Evolutionary conservation across 2,797 vertebrate species (phyloP).

Genomic region (Macropodus opercularis): DNA sequence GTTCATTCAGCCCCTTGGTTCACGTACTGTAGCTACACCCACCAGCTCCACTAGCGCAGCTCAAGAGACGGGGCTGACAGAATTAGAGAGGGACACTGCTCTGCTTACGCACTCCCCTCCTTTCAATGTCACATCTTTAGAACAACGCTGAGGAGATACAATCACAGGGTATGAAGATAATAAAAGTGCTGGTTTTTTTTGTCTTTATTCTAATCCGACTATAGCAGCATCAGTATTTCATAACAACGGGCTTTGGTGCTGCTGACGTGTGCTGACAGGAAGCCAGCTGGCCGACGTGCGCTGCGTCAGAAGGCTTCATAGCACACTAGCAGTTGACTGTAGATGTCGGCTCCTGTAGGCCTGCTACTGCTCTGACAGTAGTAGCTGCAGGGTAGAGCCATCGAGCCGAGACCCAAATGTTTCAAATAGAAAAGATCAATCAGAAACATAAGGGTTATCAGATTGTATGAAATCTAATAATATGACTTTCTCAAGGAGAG

Average conservation of each 20-base stretch:
- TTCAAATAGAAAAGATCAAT: conserved; percentile 82
- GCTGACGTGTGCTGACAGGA: not conserved
- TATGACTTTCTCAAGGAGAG: conserved; percentile 72
- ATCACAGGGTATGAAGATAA: conserved; percentile 35
- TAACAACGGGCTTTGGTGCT: conserved; percentile 9
- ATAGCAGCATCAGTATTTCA: conserved; percentile 24
- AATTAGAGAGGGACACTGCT: conserved; percentile 71
- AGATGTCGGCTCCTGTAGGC: conserved; percentile 26
- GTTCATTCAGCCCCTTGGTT: conserved; percentile 64
- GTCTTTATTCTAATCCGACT: conserved; percentile 37
- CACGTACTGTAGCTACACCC: conserved; percentile 58
- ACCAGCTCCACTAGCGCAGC: conserved; percentile 57
- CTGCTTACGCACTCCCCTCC: conserved; percentile 48
- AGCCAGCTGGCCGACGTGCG: not conserved
- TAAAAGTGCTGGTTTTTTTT: conserved; percentile 26
- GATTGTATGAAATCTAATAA: conserved; percentile 84
- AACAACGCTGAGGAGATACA: conserved; percentile 48
- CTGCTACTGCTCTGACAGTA: conserved; percentile 47
- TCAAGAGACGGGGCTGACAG: conserved; percentile 63
- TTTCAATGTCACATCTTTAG: conserved; percentile 56
- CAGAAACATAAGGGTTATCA: conserved; percentile 82
- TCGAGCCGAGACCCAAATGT: conserved; percentile 67
- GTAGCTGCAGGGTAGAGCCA: conserved; percentile 64
- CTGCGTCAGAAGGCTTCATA: conserved; percentile 17
- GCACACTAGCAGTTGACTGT: conserved; percentile 8